Evolutionary conservation across 2,797 vertebrate genomes (phyloP).

Genomic region (Nannoperca obscura): DNA sequence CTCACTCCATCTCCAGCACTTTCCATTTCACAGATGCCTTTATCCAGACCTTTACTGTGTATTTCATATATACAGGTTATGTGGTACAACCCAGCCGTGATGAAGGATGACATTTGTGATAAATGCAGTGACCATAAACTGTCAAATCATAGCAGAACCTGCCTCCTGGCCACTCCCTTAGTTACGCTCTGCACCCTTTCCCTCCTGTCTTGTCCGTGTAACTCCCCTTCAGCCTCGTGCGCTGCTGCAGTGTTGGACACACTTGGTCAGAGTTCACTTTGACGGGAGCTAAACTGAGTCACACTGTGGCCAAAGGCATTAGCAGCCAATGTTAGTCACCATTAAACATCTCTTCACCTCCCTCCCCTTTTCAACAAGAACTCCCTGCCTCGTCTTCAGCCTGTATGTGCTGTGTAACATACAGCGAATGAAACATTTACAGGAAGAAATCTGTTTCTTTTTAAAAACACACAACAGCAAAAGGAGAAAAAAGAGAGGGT

Average conservation of each 20-base stretch:
- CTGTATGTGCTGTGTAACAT: constrained; percentile 30
- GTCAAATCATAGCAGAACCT: constrained; percentile 74
- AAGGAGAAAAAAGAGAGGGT: constrained; percentile 2
- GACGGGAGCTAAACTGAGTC: constrained; percentile 75
- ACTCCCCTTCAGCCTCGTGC: constrained; percentile 56
- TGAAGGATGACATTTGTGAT: constrained; percentile 81
- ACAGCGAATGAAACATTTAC: constrained; percentile 35
- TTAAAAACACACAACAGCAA: constrained; percentile 34
- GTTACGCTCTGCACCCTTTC: constrained; percentile 68
- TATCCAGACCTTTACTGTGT: constrained; percentile 40
- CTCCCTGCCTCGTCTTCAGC: constrained; percentile 30
- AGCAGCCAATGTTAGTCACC: constrained; percentile 74
- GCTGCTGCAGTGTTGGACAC: constrained; percentile 68
- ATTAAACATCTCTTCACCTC: constrained; percentile 72
- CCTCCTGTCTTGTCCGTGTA: constrained; percentile 61
- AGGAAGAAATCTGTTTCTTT: constrained; percentile 35
- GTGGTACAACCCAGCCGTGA: constrained; percentile 61
- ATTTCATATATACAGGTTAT: constrained; percentile 31
- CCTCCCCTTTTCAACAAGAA: constrained; percentile 58
- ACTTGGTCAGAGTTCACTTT: constrained; percentile 74
- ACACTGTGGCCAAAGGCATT: constrained; percentile 70
- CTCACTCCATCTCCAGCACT: not conserved
- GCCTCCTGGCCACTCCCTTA: constrained; percentile 71
- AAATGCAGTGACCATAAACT: constrained; percentile 85
- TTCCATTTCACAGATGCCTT: constrained; percentile 25